phyloP scores from a whole-genome alignment of 1,140 invertebrate genomes.

The Myzus persicae region DNA sequence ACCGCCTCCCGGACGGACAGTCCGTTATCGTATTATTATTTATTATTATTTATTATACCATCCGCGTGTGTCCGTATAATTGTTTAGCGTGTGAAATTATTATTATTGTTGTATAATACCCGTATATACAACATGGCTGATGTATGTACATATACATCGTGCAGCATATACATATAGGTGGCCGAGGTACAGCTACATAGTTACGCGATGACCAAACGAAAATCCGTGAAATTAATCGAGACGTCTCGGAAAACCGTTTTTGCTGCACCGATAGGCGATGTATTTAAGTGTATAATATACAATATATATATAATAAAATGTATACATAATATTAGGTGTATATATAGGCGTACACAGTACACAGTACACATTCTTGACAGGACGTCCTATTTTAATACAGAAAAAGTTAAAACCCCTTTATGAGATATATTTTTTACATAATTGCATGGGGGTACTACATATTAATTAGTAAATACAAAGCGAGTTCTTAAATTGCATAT shows the following conservation, averaged over 20 bases:
- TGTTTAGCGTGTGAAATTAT: conserved; percentile 6
- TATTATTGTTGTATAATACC: background rate
- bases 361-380: background rate
- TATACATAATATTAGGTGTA: background rate
- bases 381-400: background rate
- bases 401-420: background rate
- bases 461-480: no score
- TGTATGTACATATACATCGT: background rate
- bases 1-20: conserved; percentile 12
- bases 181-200: background rate
- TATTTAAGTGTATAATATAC: background rate
- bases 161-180: background rate
- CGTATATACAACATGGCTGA: background rate
- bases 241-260: background rate
- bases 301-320: background rate
- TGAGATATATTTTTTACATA: background rate
- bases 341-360: background rate
- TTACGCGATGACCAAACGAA: background rate
- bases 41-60: background rate
- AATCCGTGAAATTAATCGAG: conserved; percentile 4
- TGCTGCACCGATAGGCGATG: background rate
- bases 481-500: no score
- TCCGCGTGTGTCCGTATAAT: background rate
- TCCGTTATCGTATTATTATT: background rate
- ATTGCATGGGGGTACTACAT: no score